Evolutionary conservation across 2,888 invertebrate genomes (phyloP).

Genomic region (Chrysomela aeneicollis): DNA sequence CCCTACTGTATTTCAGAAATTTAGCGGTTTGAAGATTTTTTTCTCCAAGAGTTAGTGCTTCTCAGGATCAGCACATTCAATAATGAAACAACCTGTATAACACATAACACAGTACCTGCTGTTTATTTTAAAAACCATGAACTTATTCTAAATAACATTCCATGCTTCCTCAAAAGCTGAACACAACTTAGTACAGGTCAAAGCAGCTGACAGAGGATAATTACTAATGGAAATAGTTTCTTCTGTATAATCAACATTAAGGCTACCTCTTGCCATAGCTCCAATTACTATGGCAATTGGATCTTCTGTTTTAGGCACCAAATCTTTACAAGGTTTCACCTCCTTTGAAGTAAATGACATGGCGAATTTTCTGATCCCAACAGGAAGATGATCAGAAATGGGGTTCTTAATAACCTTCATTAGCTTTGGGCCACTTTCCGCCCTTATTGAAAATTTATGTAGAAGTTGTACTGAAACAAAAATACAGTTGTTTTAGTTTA

Average conservation of each 20-base stretch:
- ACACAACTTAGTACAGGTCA: slow-evolving; percentile 95
- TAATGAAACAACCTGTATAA: too few relatives aligned
- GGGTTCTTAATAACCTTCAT: slow-evolving; percentile 98
- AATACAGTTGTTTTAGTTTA: slow-evolving; percentile 16
- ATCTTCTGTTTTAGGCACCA: slow-evolving; percentile 80
- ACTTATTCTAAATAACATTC: slow-evolving; percentile 69
- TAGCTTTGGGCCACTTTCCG: slow-evolving; percentile 88
- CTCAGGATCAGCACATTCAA: too few relatives aligned
- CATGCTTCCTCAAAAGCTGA: slow-evolving; percentile 95
- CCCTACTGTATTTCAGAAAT: too few relatives aligned
- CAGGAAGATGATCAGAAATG: slow-evolving; percentile 91
- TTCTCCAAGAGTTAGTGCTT: too few relatives aligned
- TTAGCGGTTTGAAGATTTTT: too few relatives aligned
- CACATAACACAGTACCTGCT: neutral
- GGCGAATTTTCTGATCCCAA: slow-evolving; percentile 88
- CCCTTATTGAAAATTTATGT: slow-evolving; percentile 92
- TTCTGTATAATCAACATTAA: slow-evolving; percentile 89
- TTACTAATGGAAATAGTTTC: slow-evolving; percentile 91
- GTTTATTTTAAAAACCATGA: too few relatives aligned
- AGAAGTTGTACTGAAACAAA: slow-evolving; percentile 86
- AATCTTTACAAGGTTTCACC: slow-evolving; percentile 72
- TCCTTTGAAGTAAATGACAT: slow-evolving; percentile 89
- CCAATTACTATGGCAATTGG: slow-evolving; percentile 93
- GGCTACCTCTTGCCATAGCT: slow-evolving; percentile 97
- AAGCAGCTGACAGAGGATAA: slow-evolving; percentile 95